Conservation (phyloP, 1,140 invertebrate genomes). For the Drosophila arawakana region DNA sequence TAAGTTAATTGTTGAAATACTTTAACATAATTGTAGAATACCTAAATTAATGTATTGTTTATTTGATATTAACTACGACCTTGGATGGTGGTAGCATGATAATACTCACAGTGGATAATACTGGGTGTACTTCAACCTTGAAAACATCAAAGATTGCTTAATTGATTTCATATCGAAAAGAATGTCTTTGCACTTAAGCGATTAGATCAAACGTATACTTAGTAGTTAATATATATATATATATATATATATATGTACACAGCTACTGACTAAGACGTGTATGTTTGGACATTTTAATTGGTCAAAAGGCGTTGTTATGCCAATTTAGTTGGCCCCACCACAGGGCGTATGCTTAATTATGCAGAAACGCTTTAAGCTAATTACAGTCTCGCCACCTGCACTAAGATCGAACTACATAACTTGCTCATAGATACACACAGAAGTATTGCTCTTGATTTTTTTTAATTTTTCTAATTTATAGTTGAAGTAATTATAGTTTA, state of each 20-base stretch:
- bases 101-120: slow-evolving; percentile 1
- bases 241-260: slow-evolving; percentile 20
- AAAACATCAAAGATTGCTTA: slow-evolving; percentile 54
- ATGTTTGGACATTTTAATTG: slow-evolving; percentile 63
- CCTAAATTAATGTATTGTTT: slow-evolving; percentile 29
- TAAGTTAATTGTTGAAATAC: slow-evolving; percentile 2
- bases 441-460: not conserved
- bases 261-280: slow-evolving; percentile 13
- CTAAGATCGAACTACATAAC: slow-evolving; percentile 48
- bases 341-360: slow-evolving; percentile 82
- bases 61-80: slow-evolving; percentile 33
- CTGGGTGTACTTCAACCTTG: slow-evolving; percentile 48
- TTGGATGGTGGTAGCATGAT: slow-evolving; percentile 8
- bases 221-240: slow-evolving; percentile 51
- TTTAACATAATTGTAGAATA: slow-evolving; percentile 19
- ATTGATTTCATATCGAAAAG: slow-evolving; percentile 67
- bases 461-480: slow-evolving; percentile 51
- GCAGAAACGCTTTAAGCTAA: slow-evolving; percentile 67
- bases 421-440: slow-evolving; percentile 12
- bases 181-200: slow-evolving; percentile 60
- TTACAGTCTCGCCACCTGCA: slow-evolving; percentile 63
- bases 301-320: slow-evolving; percentile 33
- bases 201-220: slow-evolving; percentile 49
- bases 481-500: slow-evolving; percentile 60
- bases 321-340: slow-evolving; percentile 47